A percentile compares a stretch with the other conserved stretches of the same genome.
These are phyloP conservation scores for Apeltes quadracus DNA, from an alignment of 2,113 vertebrate species.

Conservation along the genomic window DNA sequence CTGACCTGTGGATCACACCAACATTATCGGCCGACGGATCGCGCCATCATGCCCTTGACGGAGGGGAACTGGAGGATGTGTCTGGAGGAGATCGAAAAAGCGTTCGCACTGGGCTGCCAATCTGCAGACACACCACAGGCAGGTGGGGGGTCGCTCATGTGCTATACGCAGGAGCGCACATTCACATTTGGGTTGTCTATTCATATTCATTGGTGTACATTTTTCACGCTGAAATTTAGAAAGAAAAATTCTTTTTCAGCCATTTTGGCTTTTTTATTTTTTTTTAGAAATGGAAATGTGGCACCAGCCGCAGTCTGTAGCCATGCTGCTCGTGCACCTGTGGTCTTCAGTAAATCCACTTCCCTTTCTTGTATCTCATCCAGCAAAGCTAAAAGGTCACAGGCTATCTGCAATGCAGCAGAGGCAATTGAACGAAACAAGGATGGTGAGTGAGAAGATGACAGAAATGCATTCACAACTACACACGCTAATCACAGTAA, in stretches of 20 bases:
- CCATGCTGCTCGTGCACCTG: constrained; percentile 1
- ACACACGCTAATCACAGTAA: constrained; percentile 72
- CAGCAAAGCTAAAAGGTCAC: constrained; percentile 55
- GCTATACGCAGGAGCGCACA: not conserved
- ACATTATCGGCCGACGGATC: constrained; percentile 64
- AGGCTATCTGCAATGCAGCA: constrained; percentile 58
- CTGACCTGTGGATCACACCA: constrained; percentile 66
- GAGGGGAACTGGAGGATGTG: constrained; percentile 62
- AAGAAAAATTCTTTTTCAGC: not conserved
- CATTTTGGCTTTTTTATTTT: not conserved
- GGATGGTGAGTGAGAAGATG: constrained; percentile 40
- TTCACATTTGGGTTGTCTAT: constrained; percentile 1
- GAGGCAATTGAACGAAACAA: constrained; percentile 16
- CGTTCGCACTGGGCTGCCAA: constrained; percentile 7
- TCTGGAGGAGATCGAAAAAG: constrained; percentile 40
- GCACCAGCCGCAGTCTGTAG: not conserved
- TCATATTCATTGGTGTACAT: constrained; percentile 5
- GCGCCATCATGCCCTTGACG: constrained; percentile 76
- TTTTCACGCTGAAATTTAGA: not conserved
- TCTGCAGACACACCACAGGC: constrained; percentile 4
- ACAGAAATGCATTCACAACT: constrained; percentile 60
- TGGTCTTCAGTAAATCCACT: constrained; percentile 11
- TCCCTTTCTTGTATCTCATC: constrained; percentile 22
- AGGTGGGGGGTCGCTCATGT: constrained; percentile 8
- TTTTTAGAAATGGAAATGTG: not conserved